These are phyloP conservation scores for Bolborhynchus lineola DNA, from an alignment of 2,113 vertebrate species.

Conservation along the genomic window DNA sequence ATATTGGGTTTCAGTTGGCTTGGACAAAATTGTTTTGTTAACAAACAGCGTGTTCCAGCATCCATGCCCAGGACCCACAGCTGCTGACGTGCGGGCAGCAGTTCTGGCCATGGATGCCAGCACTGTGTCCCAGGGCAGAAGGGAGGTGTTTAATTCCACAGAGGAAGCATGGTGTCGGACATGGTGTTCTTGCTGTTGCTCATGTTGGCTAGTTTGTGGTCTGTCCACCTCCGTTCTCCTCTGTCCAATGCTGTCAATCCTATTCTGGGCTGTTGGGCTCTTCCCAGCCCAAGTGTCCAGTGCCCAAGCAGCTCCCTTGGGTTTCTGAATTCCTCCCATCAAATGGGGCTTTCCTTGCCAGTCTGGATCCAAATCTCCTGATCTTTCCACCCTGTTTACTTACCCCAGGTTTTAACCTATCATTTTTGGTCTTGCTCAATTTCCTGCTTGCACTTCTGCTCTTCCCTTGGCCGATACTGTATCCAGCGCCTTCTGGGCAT, in stretches of 20 bases:
- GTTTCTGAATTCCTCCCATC: neutral
- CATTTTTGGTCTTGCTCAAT: conserved; percentile 6
- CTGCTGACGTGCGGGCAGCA: neutral
- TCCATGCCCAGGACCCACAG: neutral
- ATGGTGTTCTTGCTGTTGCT: conserved; percentile 29
- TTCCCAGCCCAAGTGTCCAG: neutral
- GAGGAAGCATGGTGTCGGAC: neutral
- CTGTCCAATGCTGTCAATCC: neutral
- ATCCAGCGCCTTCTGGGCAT: neutral
- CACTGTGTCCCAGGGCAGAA: neutral
- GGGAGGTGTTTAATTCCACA: conserved; percentile 13
- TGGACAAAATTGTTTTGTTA: conserved; percentile 16
- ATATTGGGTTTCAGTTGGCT: conserved; percentile 8
- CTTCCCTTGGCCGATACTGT: neutral
- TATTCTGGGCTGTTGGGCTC: neutral
- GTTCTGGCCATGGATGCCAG: neutral
- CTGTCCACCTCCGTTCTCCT: neutral
- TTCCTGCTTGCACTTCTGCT: neutral
- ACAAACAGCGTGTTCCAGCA: neutral
- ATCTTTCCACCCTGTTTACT: conserved; percentile 19
- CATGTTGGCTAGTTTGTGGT: conserved; percentile 28
- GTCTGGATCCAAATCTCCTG: neutral
- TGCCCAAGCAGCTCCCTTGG: neutral
- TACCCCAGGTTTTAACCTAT: neutral
- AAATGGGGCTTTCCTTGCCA: neutral